These are phyloP conservation scores for Nephrotoma appendiculata DNA, from an alignment of 2,888 invertebrate species.

Conservation along the genomic window DNA sequence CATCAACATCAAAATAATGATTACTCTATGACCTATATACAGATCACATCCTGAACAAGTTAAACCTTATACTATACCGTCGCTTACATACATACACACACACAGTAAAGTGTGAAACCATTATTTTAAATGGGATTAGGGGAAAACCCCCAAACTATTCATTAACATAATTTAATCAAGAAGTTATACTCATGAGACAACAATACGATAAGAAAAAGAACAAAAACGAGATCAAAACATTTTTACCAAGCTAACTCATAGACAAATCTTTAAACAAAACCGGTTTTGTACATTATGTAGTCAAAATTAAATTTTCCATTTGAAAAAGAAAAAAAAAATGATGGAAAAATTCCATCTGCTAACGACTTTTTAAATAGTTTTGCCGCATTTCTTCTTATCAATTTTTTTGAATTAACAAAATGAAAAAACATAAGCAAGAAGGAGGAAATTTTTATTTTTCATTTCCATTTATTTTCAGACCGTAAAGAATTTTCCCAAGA, in stretches of 20 bases:
- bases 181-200: not conserved
- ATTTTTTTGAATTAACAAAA: not conserved
- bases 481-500: not conserved
- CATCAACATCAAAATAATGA: not conserved
- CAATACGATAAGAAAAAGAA: not conserved
- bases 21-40: not conserved
- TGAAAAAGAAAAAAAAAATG: not conserved
- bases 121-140: not conserved
- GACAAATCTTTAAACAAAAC: not conserved
- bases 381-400: not conserved
- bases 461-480: not conserved
- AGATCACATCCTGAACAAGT: not conserved
- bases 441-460: not conserved
- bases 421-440: not conserved
- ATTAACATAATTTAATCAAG: not conserved
- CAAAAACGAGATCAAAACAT: not conserved
- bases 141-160: not conserved
- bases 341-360: not conserved
- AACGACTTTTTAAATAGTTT: slow-evolving; percentile 3
- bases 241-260: not conserved
- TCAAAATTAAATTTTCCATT: not conserved
- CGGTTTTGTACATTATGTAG: not conserved
- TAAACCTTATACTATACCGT: not conserved
- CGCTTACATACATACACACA: not conserved
- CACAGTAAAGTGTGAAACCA: not conserved